Evolutionary conservation across 2,888 invertebrate species (phyloP).

Genomic region (Osedax frankpressi): DNA sequence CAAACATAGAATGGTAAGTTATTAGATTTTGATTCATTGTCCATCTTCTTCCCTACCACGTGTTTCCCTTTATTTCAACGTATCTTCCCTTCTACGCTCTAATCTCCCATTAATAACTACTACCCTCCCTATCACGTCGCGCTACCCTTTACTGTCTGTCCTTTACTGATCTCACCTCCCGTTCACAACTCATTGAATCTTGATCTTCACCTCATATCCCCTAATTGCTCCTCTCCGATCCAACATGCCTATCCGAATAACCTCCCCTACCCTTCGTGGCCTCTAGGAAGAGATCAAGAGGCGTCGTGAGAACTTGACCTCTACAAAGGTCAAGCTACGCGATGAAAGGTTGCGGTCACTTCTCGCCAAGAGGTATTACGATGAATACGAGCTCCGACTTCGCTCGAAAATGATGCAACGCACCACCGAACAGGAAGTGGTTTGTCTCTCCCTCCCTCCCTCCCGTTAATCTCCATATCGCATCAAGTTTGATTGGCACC

Average conservation of each 20-base stretch:
- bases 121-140: too few species aligned
- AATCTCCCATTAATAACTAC: too few species aligned
- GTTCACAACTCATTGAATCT: too few species aligned
- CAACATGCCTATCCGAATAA: neutral
- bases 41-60: too few species aligned
- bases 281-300: neutral
- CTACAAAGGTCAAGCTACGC: neutral
- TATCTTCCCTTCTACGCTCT: too few species aligned
- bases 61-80: too few species aligned
- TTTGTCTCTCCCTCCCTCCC: conserved; percentile 27
- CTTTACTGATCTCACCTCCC: neutral
- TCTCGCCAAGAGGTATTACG: conserved; percentile 34
- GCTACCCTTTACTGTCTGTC: too few species aligned
- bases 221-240: too few species aligned
- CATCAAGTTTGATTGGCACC: too few species aligned
- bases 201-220: too few species aligned
- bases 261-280: neutral
- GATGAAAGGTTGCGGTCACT: neutral
- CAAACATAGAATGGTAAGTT: neutral
- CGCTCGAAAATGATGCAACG: conserved; percentile 42
- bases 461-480: too few species aligned
- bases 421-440: conserved; percentile 43
- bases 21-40: too few species aligned
- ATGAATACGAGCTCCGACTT: conserved; percentile 41
- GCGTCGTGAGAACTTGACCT: neutral